Percentiles rank a stretch among this genome's conserved stretches.
Evolutionary conservation across 2,888 invertebrate species (phyloP).

Genomic region (Axea sp.): DNA sequence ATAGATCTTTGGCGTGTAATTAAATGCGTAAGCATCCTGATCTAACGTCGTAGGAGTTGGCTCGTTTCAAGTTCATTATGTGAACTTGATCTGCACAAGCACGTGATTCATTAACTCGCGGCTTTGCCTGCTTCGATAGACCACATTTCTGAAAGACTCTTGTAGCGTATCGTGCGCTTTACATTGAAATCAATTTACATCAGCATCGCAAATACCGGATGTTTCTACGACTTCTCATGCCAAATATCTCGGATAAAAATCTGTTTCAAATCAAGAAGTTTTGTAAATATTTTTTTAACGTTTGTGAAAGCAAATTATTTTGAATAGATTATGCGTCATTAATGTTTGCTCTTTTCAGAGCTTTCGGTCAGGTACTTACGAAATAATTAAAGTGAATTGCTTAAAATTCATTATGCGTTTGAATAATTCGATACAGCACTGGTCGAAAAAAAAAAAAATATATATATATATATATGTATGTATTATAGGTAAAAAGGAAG

Average conservation of each 20-base stretch:
- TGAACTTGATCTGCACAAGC: constrained; percentile 52
- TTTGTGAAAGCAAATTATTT: too few species aligned
- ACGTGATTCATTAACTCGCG: constrained; percentile 56
- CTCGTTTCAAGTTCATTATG: constrained; percentile 55
- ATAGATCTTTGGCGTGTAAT: constrained; percentile 31
- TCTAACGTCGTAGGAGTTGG: constrained; percentile 36
- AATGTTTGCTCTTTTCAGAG: background rate
- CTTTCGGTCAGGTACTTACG: background rate
- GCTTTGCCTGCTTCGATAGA: constrained; percentile 24
- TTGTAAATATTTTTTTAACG: too few species aligned
- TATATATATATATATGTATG: constrained; percentile 48
- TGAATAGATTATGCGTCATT: too few species aligned
- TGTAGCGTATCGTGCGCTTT: constrained; percentile 39
- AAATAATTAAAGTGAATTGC: constrained; percentile 17
- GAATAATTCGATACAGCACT: constrained; percentile 29
- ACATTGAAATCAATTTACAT: constrained; percentile 52
- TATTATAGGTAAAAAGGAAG: constrained; percentile 45
- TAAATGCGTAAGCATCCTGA: constrained; percentile 37
- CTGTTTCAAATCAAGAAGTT: constrained; percentile 5
- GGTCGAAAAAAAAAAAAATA: constrained; percentile 28
- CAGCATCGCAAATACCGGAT: constrained; percentile 53
- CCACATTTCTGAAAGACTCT: constrained; percentile 39
- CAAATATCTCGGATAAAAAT: constrained; percentile 5
- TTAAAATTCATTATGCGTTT: constrained; percentile 19
- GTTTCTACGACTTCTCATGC: constrained; percentile 15